phyloP scores from a whole-genome alignment of 1,140 invertebrate species.

The Bombus waltoni region DNA sequence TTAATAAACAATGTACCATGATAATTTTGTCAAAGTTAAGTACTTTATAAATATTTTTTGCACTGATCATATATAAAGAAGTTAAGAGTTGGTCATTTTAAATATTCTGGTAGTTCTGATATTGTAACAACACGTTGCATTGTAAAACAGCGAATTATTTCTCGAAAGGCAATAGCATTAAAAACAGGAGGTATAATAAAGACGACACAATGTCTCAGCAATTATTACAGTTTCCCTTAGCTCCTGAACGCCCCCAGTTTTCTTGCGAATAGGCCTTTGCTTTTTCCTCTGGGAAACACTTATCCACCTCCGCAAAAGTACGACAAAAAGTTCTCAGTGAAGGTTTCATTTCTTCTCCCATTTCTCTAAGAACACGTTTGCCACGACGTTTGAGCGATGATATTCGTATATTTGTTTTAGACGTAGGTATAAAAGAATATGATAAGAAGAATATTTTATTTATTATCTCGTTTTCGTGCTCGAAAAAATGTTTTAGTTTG shows the following conservation, averaged over 20 bases:
- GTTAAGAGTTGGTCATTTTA: background rate
- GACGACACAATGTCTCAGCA: background rate
- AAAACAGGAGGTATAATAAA: background rate
- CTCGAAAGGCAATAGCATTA: background rate
- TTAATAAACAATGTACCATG: too few species aligned
- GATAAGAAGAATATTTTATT: background rate
- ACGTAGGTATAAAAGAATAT: background rate
- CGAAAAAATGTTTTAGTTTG: background rate
- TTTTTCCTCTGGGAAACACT: conserved; percentile 1
- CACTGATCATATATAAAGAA: background rate
- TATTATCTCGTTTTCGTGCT: too few species aligned
- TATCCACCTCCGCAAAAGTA: background rate
- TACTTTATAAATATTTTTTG: too few species aligned
- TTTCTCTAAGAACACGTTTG: background rate
- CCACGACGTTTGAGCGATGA: background rate
- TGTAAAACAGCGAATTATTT: background rate
- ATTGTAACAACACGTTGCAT: too few species aligned
- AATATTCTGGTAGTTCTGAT: background rate
- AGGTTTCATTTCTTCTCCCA: background rate
- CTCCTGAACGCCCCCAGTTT: background rate
- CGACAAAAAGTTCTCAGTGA: background rate
- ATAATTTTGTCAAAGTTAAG: too few species aligned
- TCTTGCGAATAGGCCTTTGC: background rate
- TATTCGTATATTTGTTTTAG: background rate
- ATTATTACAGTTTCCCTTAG: background rate